Conservation (phyloP, 2,113 vertebrate genomes). For the Oreocharis arfaki region DNA sequence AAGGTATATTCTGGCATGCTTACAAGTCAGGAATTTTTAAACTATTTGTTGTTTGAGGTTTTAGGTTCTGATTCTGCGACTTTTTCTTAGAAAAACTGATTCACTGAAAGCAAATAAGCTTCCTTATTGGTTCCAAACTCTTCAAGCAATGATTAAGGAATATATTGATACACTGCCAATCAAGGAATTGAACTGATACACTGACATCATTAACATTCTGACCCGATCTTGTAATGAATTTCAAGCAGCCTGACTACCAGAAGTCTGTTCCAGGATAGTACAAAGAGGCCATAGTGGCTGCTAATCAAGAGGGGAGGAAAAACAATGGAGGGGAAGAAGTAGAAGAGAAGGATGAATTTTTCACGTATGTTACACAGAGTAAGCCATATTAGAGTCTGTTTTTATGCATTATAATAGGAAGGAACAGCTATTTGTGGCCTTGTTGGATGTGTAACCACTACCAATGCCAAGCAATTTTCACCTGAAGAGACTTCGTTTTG, state of each 20-base stretch:
- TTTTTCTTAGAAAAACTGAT: neutral
- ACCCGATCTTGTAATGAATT: neutral
- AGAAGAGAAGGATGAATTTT: neutral
- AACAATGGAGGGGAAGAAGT: neutral
- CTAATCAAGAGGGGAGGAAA: accelerated
- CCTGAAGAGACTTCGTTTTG: neutral
- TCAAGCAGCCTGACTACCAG: neutral
- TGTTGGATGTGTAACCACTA: neutral
- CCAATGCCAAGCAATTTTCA: neutral
- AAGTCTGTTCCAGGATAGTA: neutral
- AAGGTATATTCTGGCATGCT: neutral
- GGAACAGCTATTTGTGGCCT: neutral
- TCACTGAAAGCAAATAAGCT: neutral
- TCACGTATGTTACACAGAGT: neutral
- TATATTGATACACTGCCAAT: neutral
- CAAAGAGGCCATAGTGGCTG: neutral
- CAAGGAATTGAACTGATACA: neutral
- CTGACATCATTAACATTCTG: neutral
- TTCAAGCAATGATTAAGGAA: neutral
- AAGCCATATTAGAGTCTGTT: neutral
- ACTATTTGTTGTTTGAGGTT: neutral
- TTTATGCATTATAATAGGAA: neutral
- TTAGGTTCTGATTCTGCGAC: neutral
- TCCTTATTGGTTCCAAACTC: neutral
- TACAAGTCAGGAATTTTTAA: neutral